Base-by-base conservation (phyloP, 2,888 invertebrate species). In the Diadegma fenestrale region DNA sequence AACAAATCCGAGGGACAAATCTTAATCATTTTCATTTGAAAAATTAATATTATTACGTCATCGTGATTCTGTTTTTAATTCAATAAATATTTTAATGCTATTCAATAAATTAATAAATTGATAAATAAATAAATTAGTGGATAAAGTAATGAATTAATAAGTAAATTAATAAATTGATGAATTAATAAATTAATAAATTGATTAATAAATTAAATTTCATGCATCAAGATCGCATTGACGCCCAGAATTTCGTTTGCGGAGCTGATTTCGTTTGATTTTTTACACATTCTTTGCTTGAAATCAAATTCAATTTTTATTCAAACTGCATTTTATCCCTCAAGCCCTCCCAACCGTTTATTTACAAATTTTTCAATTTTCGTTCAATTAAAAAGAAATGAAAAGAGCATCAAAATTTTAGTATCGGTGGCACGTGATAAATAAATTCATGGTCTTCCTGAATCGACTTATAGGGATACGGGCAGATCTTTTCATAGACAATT, bases 401-500 rank as follows among this genome's bases (percentile, higher is more conserved):
- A 7, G 33, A 4, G 4, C 2, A 0, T 54, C 1, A 10, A 54
- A 54, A 10, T 54, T 54, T 12, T 19, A 22, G 8, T 33, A 54
- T 22, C 2, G 7, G 10, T 45, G 14, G 5, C 22, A 26, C 12
- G 22, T 14, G 19, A 19, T 30, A 3, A 14, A 26, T 17, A 48
- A 51, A 51, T 14, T 22, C 10, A 41, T n/a, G 5, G 48, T 33
- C 43, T 33, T 41, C 63, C 41, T 30, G 51, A 61, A 69, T 54
- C 22, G 22, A 63, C 69, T 12, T 61, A 61, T 14, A 19, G 14
- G 37, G 22, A 19, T 64, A 33, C 48, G 33, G 69, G 51, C 69
- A 22, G 68, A 58, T 22, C 8, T 30, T 17, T 68, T 80, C 66
- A 22, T 75, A 63, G 63, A 69, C 78, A 69, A 76, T 75, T 73